These are phyloP conservation scores for Peromyscus aztecus DNA, from an alignment of 2,797 vertebrate species.

Conservation along the genomic window DNA sequence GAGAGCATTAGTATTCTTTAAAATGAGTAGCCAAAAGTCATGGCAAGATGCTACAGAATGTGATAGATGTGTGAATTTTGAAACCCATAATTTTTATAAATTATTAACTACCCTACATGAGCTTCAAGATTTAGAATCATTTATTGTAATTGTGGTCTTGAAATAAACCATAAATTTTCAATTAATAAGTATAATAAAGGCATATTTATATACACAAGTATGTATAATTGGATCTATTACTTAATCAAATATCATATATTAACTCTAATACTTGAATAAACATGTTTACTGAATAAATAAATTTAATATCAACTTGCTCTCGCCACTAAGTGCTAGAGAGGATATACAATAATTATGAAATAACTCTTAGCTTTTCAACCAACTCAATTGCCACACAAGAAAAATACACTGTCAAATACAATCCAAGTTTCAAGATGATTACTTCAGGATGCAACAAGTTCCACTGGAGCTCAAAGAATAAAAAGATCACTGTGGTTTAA, in stretches of 20 bases:
- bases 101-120: slow-evolving; percentile 67
- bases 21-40: slow-evolving; percentile 65
- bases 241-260: slow-evolving; percentile 31
- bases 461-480: slow-evolving; percentile 40
- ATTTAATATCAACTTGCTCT: slow-evolving; percentile 40
- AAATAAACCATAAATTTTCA: slow-evolving; percentile 68
- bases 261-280: slow-evolving; percentile 46
- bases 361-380: slow-evolving; percentile 55
- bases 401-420: slow-evolving; percentile 29
- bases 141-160: slow-evolving; percentile 63
- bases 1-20: slow-evolving; percentile 66
- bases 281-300: slow-evolving; percentile 39
- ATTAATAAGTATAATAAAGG: slow-evolving; percentile 50
- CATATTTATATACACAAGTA: not conserved
- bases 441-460: slow-evolving; percentile 24
- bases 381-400: slow-evolving; percentile 30
- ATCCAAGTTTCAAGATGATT: not conserved
- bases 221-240: slow-evolving; percentile 34
- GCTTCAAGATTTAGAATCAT: slow-evolving; percentile 70
- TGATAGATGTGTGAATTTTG: slow-evolving; percentile 65
- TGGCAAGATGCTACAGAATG: slow-evolving; percentile 54
- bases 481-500: slow-evolving; percentile 32
- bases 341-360: slow-evolving; percentile 46
- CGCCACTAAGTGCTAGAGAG: slow-evolving; percentile 9
- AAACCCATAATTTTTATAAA: slow-evolving; percentile 69